A percentile compares a stretch with the other conserved stretches of the same genome.
Evolutionary conservation across 2,888 invertebrate genomes (phyloP).

Genomic region (Meliscaeva auricollis): DNA sequence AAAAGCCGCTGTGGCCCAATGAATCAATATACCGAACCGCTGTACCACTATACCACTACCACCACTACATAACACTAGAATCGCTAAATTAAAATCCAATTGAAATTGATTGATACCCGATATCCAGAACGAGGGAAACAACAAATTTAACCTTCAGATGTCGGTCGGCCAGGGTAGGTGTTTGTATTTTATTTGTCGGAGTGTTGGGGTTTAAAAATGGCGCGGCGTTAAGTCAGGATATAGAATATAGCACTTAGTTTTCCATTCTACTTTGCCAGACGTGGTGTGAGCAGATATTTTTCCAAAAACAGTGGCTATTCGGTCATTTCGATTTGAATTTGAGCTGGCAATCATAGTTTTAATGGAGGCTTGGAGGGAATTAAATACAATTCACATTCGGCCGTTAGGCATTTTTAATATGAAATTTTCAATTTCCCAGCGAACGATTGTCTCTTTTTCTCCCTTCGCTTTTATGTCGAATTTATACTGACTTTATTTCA

Average conservation of each 20-base stretch:
- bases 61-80: slow-evolving; percentile 25
- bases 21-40: slow-evolving; percentile 34
- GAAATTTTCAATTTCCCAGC: slow-evolving; percentile 50
- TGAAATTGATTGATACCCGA: slow-evolving; percentile 59
- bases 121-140: not conserved
- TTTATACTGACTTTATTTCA: not conserved
- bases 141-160: not conserved
- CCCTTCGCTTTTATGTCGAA: not conserved
- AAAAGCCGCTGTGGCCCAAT: slow-evolving; percentile 30
- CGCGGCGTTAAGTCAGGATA: not conserved
- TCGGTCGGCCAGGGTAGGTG: not conserved
- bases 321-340: too few relatives aligned
- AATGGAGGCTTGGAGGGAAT: slow-evolving; percentile 3
- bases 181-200: not conserved
- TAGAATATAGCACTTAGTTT: not conserved
- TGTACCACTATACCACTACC: not conserved
- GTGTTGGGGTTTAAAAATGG: slow-evolving; percentile 4
- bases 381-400: slow-evolving; percentile 58
- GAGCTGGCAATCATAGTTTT: slow-evolving; percentile 1
- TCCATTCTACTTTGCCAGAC: not conserved
- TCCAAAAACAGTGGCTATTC: too few relatives aligned
- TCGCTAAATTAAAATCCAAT: slow-evolving; percentile 65
- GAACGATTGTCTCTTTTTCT: not conserved
- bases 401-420: slow-evolving; percentile 45
- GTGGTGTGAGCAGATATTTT: too few relatives aligned